Evolutionary conservation across 2,797 vertebrate genomes (phyloP).

Genomic region (Diplodus puntazzo): DNA sequence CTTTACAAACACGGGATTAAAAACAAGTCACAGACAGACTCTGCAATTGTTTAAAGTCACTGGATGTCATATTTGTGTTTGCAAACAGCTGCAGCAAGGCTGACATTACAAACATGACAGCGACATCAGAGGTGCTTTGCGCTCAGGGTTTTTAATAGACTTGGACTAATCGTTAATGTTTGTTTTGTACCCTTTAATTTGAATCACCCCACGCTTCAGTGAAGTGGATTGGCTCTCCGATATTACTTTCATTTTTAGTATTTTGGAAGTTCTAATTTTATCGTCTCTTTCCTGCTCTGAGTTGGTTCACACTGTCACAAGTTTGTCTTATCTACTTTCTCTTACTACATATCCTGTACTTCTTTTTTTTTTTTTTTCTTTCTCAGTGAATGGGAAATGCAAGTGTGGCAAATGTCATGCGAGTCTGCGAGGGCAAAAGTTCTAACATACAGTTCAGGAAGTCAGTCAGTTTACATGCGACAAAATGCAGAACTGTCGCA

Average conservation of each 20-base stretch:
- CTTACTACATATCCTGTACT: conserved; percentile 6
- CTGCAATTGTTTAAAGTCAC: conserved; percentile 2
- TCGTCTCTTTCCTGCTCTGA: not conserved
- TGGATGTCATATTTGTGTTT: not conserved
- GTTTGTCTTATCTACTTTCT: not conserved
- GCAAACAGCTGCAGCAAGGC: not conserved
- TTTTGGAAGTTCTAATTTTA: not conserved
- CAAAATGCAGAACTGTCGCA: not conserved
- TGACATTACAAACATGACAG: not conserved
- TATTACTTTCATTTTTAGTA: not conserved
- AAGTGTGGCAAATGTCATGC: conserved; percentile 15
- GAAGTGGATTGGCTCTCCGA: not conserved
- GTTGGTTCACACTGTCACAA: not conserved
- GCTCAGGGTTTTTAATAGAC: not conserved
- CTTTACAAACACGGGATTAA: not conserved
- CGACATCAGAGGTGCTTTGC: not conserved
- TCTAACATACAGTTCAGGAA: conserved; percentile 6
- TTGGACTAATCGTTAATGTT: not conserved
- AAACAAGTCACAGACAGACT: not conserved
- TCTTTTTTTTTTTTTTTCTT: not conserved
- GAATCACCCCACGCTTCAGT: not conserved
- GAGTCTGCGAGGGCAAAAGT: conserved; percentile 10
- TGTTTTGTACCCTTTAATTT: not conserved
- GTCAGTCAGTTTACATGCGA: not conserved
- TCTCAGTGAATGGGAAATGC: not conserved